A percentile compares a stretch with the other conserved stretches of the same genome.
Evolutionary conservation across 1,140 invertebrate species (phyloP).

Genomic region (Diachasmimorpha longicaudata): DNA sequence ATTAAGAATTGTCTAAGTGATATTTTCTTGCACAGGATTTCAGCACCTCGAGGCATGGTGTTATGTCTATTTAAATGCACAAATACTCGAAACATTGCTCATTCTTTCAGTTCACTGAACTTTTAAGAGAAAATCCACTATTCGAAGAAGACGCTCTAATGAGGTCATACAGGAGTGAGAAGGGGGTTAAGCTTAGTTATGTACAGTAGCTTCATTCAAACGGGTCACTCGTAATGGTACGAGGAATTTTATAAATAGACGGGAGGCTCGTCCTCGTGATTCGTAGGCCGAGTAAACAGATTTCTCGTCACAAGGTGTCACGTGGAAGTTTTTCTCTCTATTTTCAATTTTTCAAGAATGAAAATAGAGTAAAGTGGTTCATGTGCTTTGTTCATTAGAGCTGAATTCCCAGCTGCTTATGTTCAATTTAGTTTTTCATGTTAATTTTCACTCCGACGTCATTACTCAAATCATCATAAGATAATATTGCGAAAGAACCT

Average conservation of each 20-base stretch:
- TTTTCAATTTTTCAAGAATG: neutral
- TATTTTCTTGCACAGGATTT: too few relatives aligned
- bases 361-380: neutral
- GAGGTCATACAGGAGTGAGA: slow-evolving; percentile 4
- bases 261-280: neutral
- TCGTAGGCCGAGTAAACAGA: neutral
- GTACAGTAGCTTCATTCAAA: neutral
- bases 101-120: neutral
- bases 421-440: neutral
- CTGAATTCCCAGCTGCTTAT: neutral
- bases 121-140: neutral
- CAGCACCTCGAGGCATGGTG: too few relatives aligned
- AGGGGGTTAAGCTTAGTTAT: neutral
- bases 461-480: neutral
- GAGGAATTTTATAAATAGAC: slow-evolving; percentile 7
- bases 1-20: too few relatives aligned
- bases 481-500: slow-evolving; percentile 19
- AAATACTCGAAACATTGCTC: too few relatives aligned
- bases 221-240: neutral
- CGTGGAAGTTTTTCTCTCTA: neutral
- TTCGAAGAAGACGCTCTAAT: neutral
- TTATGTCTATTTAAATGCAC: too few relatives aligned
- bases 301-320: neutral
- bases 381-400: neutral
- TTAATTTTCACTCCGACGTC: neutral